Percentiles rank a stretch among this genome's conserved stretches.
Conservation (phyloP, 2,113 vertebrate species). For the Macrotis lagotis region DNA sequence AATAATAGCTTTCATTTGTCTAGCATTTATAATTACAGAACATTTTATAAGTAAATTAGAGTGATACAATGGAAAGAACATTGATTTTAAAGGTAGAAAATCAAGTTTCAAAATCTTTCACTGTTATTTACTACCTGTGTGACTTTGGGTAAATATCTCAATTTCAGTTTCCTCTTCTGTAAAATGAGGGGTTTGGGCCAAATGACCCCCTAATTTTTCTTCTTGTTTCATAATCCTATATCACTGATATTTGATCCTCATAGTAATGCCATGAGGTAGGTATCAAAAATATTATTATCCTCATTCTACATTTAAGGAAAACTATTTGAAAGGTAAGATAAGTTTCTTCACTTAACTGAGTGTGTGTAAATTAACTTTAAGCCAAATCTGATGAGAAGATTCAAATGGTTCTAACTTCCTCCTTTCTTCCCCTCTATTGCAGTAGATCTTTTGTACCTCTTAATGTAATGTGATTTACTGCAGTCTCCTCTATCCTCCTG, state of each 20-base stretch:
- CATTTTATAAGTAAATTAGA: background rate
- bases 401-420: too few species aligned
- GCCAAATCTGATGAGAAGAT: too few species aligned
- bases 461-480: too few species aligned
- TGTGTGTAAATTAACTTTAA: too few species aligned
- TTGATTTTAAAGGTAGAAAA: background rate
- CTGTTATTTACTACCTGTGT: background rate
- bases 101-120: background rate
- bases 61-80: background rate
- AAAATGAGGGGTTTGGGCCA: background rate
- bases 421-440: too few species aligned
- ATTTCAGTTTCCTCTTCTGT: background rate
- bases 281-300: background rate
- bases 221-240: background rate
- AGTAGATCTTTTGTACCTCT: too few species aligned
- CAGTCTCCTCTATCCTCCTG: too few species aligned
- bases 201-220: background rate
- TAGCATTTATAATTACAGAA: background rate
- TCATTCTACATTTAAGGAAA: background rate
- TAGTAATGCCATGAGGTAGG: background rate
- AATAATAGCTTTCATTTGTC: background rate
- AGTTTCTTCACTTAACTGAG: too few species aligned
- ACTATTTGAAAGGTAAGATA: too few species aligned
- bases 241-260: background rate
- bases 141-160: background rate